A percentile compares a stretch with the other conserved stretches of the same genome.
phyloP scores from a whole-genome alignment of 2,797 vertebrate species.

The Rhynchonycteris naso region DNA sequence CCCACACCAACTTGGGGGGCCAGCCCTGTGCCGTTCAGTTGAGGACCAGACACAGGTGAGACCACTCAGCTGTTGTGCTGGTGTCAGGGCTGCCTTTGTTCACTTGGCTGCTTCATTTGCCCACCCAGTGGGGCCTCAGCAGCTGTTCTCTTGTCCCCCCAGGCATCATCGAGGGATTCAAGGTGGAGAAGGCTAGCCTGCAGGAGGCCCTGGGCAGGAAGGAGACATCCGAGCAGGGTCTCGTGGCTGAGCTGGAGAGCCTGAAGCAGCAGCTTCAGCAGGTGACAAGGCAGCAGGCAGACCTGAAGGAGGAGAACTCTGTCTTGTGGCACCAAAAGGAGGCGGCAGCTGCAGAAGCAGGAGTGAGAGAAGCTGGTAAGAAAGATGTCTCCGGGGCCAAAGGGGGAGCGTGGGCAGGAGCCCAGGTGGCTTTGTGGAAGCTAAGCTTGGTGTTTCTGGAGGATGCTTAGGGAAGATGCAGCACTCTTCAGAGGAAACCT shows the following conservation, averaged over 20 bases:
- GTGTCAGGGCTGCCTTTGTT: not conserved
- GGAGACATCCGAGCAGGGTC: conserved; percentile 89
- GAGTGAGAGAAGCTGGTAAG: conserved; percentile 90
- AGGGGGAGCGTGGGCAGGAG: accelerated
- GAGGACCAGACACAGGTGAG: not conserved
- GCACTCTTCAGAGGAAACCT: not conserved
- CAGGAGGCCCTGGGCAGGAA: conserved; percentile 92
- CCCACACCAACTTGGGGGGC: not conserved
- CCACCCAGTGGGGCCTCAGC: not conserved
- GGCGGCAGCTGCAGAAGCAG: conserved; percentile 84
- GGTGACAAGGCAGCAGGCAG: conserved; percentile 87
- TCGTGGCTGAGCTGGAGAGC: conserved; percentile 92
- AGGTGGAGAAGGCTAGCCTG: conserved; percentile 91
- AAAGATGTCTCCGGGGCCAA: not conserved
- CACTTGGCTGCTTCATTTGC: too few relatives aligned
- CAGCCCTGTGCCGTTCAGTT: not conserved
- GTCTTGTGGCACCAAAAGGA: conserved; percentile 86
- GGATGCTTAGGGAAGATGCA: not conserved
- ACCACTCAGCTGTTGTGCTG: not conserved
- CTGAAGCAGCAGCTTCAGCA: conserved; percentile 88
- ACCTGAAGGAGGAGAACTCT: conserved; percentile 73
- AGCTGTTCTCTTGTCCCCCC: not conserved
- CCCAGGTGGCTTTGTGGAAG: not conserved
- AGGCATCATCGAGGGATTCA: conserved; percentile 94
- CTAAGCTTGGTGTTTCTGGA: not conserved